Base-by-base conservation (phyloP, 2,888 invertebrate species). In the Synergus gifuensis region DNA sequence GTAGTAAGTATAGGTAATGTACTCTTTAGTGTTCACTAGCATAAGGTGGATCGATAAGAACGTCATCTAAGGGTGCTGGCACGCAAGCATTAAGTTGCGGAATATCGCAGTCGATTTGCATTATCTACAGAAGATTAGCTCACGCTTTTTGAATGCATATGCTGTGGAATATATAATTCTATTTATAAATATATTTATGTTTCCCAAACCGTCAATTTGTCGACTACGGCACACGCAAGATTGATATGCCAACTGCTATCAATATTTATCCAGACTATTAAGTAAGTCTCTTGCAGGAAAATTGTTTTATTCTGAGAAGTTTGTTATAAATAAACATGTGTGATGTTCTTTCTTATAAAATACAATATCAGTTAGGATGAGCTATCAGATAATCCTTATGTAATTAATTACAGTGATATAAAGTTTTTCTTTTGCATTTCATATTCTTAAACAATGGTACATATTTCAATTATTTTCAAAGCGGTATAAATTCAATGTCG, bases 61-160 rank as follows among this genome's bases (percentile, higher is more conserved):
- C 69, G 69, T 49, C 69, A 66, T 66, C 42, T 69, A 69, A 49
- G 69, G 49, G 22, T 28, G 69, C 49, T 49, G 8, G 69, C 69
- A 69, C 69, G 69, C 69, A 49, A 69, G 44, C 69, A 49, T 69
- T 49, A 49, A 69, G n/a, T 69, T 69, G 22, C 9, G n/a, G 28
- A 69, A 69, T 69, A 69, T 69, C 49, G 22, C 49, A 16, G 69
- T 49, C 69, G 28, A 69, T 69, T 69, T 69, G 49, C 2, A 69
- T 69, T 69, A 69, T 69, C 69, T 69, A 49, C 28, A 28, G n/a
- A 69, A 69, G 69, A 69, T 69, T 69, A 69, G 46, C 49, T 69
- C 28, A 46, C 49, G 49, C 49, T 22, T 69, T 49, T 16, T 28
- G 28, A 49, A 69, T 69, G 16, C 14, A 36, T 49, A 46, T 58